Evolutionary conservation across 2,888 invertebrate genomes (phyloP).

Genomic region (Deroplatys truncata): DNA sequence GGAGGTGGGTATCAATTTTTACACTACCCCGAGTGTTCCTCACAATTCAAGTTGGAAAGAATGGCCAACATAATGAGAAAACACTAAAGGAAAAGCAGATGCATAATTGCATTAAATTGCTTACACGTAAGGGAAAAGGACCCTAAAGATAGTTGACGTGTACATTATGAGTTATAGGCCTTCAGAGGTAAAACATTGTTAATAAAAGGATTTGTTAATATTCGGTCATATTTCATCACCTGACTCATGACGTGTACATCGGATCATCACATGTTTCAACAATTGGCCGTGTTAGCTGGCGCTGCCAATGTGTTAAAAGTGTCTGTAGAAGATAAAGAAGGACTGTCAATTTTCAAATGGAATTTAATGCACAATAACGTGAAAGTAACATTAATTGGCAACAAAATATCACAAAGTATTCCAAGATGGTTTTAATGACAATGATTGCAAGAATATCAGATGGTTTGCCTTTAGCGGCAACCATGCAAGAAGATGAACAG

Average conservation of each 20-base stretch:
- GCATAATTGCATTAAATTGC: no score
- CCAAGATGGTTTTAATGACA: slow-evolving; percentile 87
- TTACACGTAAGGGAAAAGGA: no score
- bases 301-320: not conserved
- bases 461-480: slow-evolving; percentile 91
- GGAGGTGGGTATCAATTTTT: no score
- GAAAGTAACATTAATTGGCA: not conserved
- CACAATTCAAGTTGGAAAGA: no score
- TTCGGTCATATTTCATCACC: not conserved
- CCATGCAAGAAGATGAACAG: slow-evolving; percentile 98
- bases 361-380: not conserved
- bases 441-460: slow-evolving; percentile 96
- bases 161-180: no score
- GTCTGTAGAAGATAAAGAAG: not conserved
- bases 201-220: not conserved
- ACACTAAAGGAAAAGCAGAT: no score
- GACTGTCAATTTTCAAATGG: not conserved
- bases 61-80: no score
- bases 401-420: not conserved
- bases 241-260: not conserved
- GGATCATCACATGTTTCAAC: not conserved
- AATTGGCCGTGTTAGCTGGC: not conserved
- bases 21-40: no score
- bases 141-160: no score
- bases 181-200: not conserved